phyloP scores from a whole-genome alignment of 1,140 invertebrate genomes.

The Drosophila asahinai region DNA sequence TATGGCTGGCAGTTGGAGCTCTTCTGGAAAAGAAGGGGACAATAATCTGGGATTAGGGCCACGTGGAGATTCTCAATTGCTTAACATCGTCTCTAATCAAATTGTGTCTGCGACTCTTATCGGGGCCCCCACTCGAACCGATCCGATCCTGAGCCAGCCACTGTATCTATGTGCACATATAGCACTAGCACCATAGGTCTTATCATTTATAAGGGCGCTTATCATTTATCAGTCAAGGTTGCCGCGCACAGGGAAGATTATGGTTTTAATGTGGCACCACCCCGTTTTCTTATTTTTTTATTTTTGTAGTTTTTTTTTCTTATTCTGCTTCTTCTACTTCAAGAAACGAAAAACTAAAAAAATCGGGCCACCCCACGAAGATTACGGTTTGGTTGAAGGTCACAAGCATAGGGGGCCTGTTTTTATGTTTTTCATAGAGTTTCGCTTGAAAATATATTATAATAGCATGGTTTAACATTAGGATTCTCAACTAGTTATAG shows the following conservation, averaged over 20 bases:
- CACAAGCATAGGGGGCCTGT: conserved; percentile 16
- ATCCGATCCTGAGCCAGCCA: conserved; percentile 20
- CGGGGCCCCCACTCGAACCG: conserved; percentile 20
- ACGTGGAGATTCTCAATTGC: conserved; percentile 11
- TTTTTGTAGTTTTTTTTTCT: background rate
- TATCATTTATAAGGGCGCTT: conserved; percentile 27
- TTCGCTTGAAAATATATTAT: background rate
- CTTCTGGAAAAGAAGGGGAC: background rate
- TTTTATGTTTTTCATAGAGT: background rate
- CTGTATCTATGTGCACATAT: conserved; percentile 65
- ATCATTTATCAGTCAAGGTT: conserved; percentile 67
- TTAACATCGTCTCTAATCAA: conserved; percentile 4
- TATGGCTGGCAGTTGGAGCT: background rate
- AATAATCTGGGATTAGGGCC: background rate
- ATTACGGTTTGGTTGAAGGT: conserved; percentile 21
- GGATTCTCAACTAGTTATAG: background rate
- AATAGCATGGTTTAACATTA: background rate
- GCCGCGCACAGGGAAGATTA: conserved; percentile 22
- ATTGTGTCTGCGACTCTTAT: conserved; percentile 24
- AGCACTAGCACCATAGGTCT: conserved; percentile 32
- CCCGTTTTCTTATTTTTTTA: conserved; percentile 11
- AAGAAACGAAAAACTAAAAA: background rate
- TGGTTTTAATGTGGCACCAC: conserved; percentile 39
- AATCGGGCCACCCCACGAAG: conserved; percentile 36
- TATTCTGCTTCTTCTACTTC: no score